Base-by-base conservation (phyloP, 1,140 invertebrate species). In the Adelges cooleyi region DNA sequence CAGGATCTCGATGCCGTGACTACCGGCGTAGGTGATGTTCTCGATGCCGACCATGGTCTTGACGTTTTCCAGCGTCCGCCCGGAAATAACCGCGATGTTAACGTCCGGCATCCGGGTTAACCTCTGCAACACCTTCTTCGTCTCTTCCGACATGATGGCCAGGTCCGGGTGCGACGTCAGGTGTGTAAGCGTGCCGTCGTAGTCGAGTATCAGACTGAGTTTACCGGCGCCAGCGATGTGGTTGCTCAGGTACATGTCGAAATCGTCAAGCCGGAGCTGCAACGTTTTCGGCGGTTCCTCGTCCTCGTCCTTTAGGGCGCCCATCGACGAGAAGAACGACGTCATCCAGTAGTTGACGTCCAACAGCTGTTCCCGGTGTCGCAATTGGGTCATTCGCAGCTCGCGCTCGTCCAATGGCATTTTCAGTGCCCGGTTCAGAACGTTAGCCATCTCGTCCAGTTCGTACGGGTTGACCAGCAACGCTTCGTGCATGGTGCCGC, bases 311-410 rank as follows among this genome's bases (percentile, higher is more conserved):
- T 74, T 72, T 9, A 87, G 73, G 0, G 86, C 86, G 38, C 88
- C 88, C 83, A 92, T 89, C 0, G 87, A 88, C 68, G 88, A 87
- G 2, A 93, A 77, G 77, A 93, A 93, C 1, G 83, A 85, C 69
- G 85, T 85, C 81, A 92, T 89, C 91, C 91, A 93, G 71, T 85
- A 84, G 75, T 90, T 87, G 1, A 93, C 89, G 75, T 93, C 90
- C 71, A 89, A 84, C 33, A 86, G 77, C 70, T 84, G 84, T 72
- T 93, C 91, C 2, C 90, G 80, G 33, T 86, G 79, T 50, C 90
- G 77, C 10, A 94, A 75, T 70, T 89, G 85, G 67, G 87, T 89
- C 90, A 93, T 94, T 36, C 91, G 80, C 0, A 93, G 78, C 20
- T 85, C 86, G 11, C 89, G 77, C 73, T 94, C 91, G 70, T 94